Evolutionary conservation across 2,113 vertebrate species (phyloP), one percentile per base, ranked within the genome.

Genomic region (Sisor rabdophorus): DNA sequence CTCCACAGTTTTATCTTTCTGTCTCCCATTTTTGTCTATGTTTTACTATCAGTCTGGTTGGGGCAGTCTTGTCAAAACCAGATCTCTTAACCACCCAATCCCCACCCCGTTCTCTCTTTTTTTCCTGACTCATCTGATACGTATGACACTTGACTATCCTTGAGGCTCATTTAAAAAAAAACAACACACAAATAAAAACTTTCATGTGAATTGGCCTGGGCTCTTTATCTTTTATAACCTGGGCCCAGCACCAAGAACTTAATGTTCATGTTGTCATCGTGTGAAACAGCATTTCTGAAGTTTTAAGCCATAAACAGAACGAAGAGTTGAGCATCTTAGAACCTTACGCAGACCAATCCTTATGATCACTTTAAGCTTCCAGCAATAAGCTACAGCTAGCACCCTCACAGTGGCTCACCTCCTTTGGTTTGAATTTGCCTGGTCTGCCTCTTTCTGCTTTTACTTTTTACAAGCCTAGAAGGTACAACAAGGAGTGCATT

Each of bases 191-290:
- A 82, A 83, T 67, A 28, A 59, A 78, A 82, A 78, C 26, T 74
- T 77, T 69, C 68, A 47, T 67, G 65, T 64, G 47, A 63, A 81
- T 61, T 30, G 13, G 81, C 75, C 71, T 77, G 71, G 75, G 65
- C 71, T 73, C 71, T 86, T 85, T 72, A 84, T 22, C 84, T 75
- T 90, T 89, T 84, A 88, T 84, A 88, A 88, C 53, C 65, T 76
- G 84, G 81, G 87, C 78, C 40, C 72, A 69, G 53, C 77, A 88
- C 85, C 87, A 88, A 79, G 64, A 52, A 77, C 80, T 28, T 53
- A 63, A 78, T 48, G 81, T 70, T 75, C 73, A 76, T 55, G 84
- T 88, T 76, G 36, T 86, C 78, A 80, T 82, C 68, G 84, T 7
- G 2, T 7, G 0, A n/a, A 58, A 76, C 7, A 82, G 68, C 60